Percentiles rank a stretch among this genome's conserved stretches.
Evolutionary conservation across 2,797 vertebrate species (phyloP).

Genomic region (Cetoscarus ocellatus): DNA sequence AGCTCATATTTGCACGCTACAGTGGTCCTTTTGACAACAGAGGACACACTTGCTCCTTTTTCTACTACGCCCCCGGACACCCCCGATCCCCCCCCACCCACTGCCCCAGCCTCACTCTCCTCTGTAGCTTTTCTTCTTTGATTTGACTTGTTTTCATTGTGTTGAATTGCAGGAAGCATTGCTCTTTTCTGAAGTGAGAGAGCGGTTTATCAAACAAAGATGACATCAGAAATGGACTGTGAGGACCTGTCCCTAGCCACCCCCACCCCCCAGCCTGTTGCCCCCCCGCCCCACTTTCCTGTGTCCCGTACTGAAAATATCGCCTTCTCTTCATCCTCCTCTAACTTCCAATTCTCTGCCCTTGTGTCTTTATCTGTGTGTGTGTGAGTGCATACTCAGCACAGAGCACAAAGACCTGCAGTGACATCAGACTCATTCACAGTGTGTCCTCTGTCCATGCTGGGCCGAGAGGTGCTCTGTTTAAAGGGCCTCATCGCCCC

Average conservation of each 20-base stretch:
- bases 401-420: constrained; percentile 77
- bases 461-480: constrained; percentile 70
- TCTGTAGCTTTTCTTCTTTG: constrained; percentile 20
- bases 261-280: too few relatives aligned
- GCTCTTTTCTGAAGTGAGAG: constrained; percentile 39
- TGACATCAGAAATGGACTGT: constrained; percentile 20
- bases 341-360: constrained; percentile 25
- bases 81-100: background rate
- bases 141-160: constrained; percentile 51
- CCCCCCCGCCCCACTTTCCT: constrained; percentile 4
- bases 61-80: background rate
- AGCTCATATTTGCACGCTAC: constrained; percentile 62
- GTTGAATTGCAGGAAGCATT: constrained; percentile 58
- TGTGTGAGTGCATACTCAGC: constrained; percentile 66
- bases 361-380: constrained; percentile 38
- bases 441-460: constrained; percentile 72
- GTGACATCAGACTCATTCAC: constrained; percentile 79
- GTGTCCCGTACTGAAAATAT: constrained; percentile 22
- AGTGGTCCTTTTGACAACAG: constrained; percentile 62
- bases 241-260: constrained; percentile 5
- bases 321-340: constrained; percentile 26
- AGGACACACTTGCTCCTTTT: constrained; percentile 47
- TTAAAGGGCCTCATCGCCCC: constrained; percentile 54
- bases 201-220: constrained; percentile 54
- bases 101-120: constrained; percentile 7